A percentile compares a stretch with the other conserved stretches of the same genome.
Evolutionary conservation across 2,888 invertebrate species (phyloP).

Genomic region (Pseudoips prasinana): DNA sequence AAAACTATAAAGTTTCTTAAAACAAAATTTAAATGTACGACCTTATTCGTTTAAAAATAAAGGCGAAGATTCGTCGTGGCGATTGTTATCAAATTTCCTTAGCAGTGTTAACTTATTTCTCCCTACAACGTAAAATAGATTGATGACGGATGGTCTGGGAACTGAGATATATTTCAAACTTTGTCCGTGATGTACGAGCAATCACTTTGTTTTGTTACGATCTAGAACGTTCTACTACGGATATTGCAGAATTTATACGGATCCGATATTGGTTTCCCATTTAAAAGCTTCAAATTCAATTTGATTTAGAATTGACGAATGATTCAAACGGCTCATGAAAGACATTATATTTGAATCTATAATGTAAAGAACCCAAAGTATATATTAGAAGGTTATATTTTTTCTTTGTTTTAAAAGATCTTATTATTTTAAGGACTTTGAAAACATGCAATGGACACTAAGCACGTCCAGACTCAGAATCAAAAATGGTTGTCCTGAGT

Average conservation of each 20-base stretch:
- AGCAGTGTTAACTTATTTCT: conserved; percentile 32
- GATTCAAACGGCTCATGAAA: too few species aligned
- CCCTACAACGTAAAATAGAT: conserved; percentile 14
- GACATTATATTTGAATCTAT: too few species aligned
- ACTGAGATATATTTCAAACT: conserved; percentile 19
- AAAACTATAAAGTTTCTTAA: conserved; percentile 13
- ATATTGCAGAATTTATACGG: conserved; percentile 5
- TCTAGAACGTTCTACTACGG: not conserved
- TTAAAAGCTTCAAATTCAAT: too few species aligned
- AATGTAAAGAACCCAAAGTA: too few species aligned
- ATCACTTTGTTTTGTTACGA: conserved; percentile 7
- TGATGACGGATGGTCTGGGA: conserved; percentile 22
- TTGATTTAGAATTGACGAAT: too few species aligned
- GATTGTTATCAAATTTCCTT: conserved; percentile 27
- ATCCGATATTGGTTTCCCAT: conserved; percentile 1
- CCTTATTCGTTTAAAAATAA: conserved; percentile 13
- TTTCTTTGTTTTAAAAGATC: too few species aligned
- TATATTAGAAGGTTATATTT: too few species aligned
- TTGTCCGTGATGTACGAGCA: conserved; percentile 12
- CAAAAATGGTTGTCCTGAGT: too few species aligned
- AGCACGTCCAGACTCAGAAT: too few species aligned
- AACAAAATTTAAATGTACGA: conserved; percentile 12
- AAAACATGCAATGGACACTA: too few species aligned
- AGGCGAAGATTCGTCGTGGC: conserved; percentile 18
- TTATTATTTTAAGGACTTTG: too few species aligned